A percentile compares a stretch with the other conserved stretches of the same genome.
These are phyloP conservation scores for Pentalonia nigronervosa DNA, from an alignment of 1,140 invertebrate genomes.

Conservation along the genomic window DNA sequence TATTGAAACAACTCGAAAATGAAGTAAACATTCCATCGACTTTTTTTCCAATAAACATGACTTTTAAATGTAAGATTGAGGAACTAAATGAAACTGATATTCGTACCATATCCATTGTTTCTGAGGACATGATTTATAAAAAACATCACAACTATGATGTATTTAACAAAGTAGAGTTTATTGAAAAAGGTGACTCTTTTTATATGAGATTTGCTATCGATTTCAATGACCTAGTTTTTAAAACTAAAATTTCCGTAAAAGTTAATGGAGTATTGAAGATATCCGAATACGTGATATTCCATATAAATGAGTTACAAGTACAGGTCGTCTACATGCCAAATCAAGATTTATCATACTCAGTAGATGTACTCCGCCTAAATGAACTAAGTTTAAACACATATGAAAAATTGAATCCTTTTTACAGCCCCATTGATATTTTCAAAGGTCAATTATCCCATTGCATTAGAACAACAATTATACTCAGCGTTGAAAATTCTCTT, in stretches of 20 bases:
- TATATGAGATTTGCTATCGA: not conserved
- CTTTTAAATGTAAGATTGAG: not conserved
- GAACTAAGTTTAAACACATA: too few relatives aligned
- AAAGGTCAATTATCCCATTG: too few relatives aligned
- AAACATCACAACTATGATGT: not conserved
- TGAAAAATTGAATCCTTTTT: too few relatives aligned
- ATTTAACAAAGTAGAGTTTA: not conserved
- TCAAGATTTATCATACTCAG: too few relatives aligned
- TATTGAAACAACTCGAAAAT: not conserved
- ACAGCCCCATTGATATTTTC: too few relatives aligned
- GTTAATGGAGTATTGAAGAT: not conserved
- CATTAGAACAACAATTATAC: too few relatives aligned
- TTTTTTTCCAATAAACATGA: not conserved
- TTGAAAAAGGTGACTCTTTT: not conserved
- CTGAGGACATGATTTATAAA: not conserved
- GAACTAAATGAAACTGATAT: too few relatives aligned
- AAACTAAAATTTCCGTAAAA: not conserved
- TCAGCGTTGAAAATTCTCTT: too few relatives aligned
- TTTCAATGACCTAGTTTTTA: not conserved
- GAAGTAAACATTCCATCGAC: not conserved
- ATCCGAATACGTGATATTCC: not conserved
- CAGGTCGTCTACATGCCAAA: not conserved
- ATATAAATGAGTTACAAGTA: not conserved
- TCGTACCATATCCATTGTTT: not conserved
- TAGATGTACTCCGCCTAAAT: too few relatives aligned